These are phyloP conservation scores for Liodrosophila aerea DNA, from an alignment of 2,888 invertebrate species.

Conservation along the genomic window DNA sequence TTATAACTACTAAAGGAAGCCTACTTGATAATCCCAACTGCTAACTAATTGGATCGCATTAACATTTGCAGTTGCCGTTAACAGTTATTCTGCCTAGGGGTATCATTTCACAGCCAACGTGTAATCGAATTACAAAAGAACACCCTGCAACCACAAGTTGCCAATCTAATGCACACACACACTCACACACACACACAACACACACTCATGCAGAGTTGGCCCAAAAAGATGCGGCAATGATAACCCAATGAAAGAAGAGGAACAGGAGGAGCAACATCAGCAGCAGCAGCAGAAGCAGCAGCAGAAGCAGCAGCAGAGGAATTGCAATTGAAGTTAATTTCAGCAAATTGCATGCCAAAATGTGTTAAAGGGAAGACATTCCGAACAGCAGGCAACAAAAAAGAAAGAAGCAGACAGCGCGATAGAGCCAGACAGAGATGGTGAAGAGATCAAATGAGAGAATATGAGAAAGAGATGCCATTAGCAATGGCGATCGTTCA, in stretches of 20 bases:
- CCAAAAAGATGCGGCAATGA: conserved; percentile 57
- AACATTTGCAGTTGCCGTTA: conserved; percentile 60
- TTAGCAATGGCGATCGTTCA: conserved; percentile 65
- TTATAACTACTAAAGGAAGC: too few species aligned
- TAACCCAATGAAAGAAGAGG: conserved; percentile 40
- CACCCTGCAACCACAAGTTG: conserved; percentile 43
- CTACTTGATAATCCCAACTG: not conserved
- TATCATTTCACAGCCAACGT: conserved; percentile 33
- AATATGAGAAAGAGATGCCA: too few species aligned
- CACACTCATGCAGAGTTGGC: conserved; percentile 45
- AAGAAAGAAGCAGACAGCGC: not conserved
- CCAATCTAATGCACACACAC: conserved; percentile 59
- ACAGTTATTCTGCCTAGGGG: conserved; percentile 52
- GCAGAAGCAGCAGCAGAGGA: conserved; percentile 54
- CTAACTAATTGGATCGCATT: conserved; percentile 7
- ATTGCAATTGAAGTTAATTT: conserved; percentile 82
- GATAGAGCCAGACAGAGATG: not conserved
- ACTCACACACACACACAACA: too few species aligned
- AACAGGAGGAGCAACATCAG: conserved; percentile 36
- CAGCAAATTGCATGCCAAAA: conserved; percentile 82
- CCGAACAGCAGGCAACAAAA: conserved; percentile 22
- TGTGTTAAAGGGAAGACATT: conserved; percentile 81
- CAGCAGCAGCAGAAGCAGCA: conserved; percentile 26
- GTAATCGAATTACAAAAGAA: conserved; percentile 43
- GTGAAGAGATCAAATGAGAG: conserved; percentile 1